Evolutionary conservation across 1,140 invertebrate species (phyloP), one percentile per base, ranked within the genome.

Genomic region (Cardiocondyla obscurior): DNA sequence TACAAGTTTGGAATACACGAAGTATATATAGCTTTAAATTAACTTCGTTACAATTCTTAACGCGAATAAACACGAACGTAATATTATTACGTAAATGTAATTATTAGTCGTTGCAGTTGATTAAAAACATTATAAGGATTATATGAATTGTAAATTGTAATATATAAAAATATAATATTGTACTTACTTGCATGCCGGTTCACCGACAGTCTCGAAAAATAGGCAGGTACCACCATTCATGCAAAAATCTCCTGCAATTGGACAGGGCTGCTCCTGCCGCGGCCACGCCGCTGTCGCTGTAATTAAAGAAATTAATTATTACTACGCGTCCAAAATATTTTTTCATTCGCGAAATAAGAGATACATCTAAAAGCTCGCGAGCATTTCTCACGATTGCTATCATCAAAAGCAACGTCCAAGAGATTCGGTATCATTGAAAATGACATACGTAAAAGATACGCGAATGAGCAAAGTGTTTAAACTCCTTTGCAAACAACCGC

Each of bases 151-250:
- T 49, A 19, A 51, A 0, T 12, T 8, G 51, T 44, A 22, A 42
- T n/a, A n/a, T n/a, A n/a, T n/a, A n/a, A n/a, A n/a, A n/a, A 3
- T 2, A 57, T 64, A 12, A 42, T 33, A 30, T 42, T 39, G 22
- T 10, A 64, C 94, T 97, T 94, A 98, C 97, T 96, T 96, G 96
- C 97, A 98, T 93, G 96, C 96, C 91, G 96, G 95, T 94, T 97
- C 96, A 91, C 95, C 95, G 85, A 97, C 95, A 87, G 96, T 95
- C 93, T 96, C 95, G 94, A 97, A 96, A 94, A 96, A 97, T 91
- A 96, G 95, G 94, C 97, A 98, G 79, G 96, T 97, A 92, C 97
- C 97, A 88, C 96, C 96, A 90, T 98, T 97, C 93, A 97, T 96
- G 94, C 97, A 98, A 93, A 95, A 96, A 81, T 95, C 94, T 81